Evolutionary conservation across 2,797 vertebrate species (phyloP).

Genomic region (Myripristis murdjan): DNA sequence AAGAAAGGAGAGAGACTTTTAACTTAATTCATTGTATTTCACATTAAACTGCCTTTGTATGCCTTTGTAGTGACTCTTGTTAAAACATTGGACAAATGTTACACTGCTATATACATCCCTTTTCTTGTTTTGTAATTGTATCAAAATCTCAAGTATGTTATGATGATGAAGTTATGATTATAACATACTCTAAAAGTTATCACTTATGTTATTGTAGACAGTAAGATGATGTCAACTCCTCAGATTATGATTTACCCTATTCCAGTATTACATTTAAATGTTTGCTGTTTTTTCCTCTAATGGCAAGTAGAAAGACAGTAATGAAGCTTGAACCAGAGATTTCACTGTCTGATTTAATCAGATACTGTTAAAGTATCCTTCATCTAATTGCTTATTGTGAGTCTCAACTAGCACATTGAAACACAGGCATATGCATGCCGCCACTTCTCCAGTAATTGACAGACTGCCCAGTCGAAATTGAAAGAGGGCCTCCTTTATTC

Average conservation of each 20-base stretch:
- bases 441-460: background rate
- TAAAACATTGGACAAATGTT: background rate
- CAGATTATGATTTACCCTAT: background rate
- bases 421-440: background rate
- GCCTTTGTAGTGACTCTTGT: background rate
- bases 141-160: background rate
- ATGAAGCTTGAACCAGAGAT: slow-evolving; percentile 6
- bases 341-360: slow-evolving; percentile 16
- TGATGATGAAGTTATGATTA: background rate
- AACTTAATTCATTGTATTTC: background rate
- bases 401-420: background rate
- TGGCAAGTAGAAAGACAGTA: background rate
- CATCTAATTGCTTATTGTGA: background rate
- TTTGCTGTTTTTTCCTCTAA: background rate
- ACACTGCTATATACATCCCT: background rate
- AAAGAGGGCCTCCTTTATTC: slow-evolving; percentile 13
- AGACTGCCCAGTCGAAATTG: slow-evolving; percentile 8
- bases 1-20: background rate
- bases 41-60: background rate
- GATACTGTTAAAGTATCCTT: background rate
- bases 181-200: background rate
- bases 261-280: background rate
- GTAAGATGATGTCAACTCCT: background rate
- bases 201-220: background rate
- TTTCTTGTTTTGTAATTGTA: background rate